Evolutionary conservation across 2,113 vertebrate genomes (phyloP), one percentile per base, ranked within the genome.

Genomic region (Hippocampus mohnikei): DNA sequence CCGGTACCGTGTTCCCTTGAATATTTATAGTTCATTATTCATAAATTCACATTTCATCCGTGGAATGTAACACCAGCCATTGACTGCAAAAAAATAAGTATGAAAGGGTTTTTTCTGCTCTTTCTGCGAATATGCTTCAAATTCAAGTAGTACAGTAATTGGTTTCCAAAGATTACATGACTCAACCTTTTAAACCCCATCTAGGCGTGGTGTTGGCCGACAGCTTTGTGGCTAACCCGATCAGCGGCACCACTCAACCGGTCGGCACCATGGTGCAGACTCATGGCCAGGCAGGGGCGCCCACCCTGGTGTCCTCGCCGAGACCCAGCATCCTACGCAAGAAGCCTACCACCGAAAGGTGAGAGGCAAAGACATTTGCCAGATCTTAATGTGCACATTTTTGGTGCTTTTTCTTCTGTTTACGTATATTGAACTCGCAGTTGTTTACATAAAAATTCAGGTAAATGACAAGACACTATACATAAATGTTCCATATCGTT

Each of bases 301-400:
- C 95, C 11, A 93, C 95, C 29, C 94, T 96, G 69, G 96, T 94
- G 74, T 98, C 97, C 1, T 99, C 97, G n/a, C 96, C 97, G 0
- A 91, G 97, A 77, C 97, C 97, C 0, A 99, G 97, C 85, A 99
- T 99, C 84, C 95, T 99, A 3, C 95, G 97, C 59, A 98, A 98
- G 90, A 99, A 99, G 48, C 95, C 97, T 3, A 79, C 95, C 73
- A 94, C 92, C 0, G 97, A 99, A 69, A 92, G 95, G 97, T 99
- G 79, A 95, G 95, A 90, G 5, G 18, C 50, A 9, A 21, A 48
- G 46, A 18, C 56, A 9, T 50, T 0, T 0, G 20, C 60, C 27
- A 44, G 15, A 2, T 61, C 15, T 44, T 21, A 12, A 16, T 27
- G 16, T 6, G 10, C 44, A 23, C 33, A 37, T 37, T 37, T 5